Evolutionary conservation across 2,113 vertebrate species (phyloP), one percentile per base, ranked within the genome.

Genomic region (Falcunculus frontatus): DNA sequence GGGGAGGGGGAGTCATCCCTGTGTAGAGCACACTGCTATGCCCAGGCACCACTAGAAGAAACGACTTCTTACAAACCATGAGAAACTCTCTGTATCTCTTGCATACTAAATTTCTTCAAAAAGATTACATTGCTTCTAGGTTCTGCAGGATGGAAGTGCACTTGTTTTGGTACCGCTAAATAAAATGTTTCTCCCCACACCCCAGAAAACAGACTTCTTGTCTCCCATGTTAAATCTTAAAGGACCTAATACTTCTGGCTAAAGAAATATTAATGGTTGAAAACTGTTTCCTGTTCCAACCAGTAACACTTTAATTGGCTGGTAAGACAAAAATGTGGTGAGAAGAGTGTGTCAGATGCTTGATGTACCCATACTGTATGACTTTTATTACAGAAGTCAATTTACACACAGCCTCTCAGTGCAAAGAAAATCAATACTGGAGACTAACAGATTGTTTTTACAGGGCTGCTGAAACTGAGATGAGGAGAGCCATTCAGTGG

Each of bases 381-480:
- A 68, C 44, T 90, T 52, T 50, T 78, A 84, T 39, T 64, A 42
- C 57, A 75, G 65, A 93, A 93, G 62, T 79, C 77, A 83, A 56
- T 94, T 95, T 79, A 75, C 46, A 39, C 23, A 15, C 41, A 82
- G 33, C 16, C 79, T 90, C 64, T 89, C 17, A 20, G 29, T 2
- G 1, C 18, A 87, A 57, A 62, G 49, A 73, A 72, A 81, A 87
- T 92, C 69, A 93, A 56, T 92, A 30, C 11, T 22, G 46, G 69
- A 89, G 69, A 70, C 47, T 73, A 87, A 70, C 30, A 25, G 60
- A 84, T 78, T 69, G 47, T 84, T 95, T 95, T 95, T 91, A 81
- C 26, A 49, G 55, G 49, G 22, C 53, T 87, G 50, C 80, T 82
- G 87, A 82, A 89, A 52, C 37, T 73, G 55, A 70, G 46, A 50